Percentiles rank a stretch among this genome's conserved stretches.
These are phyloP conservation scores for Bombus vancouverensis DNA, from an alignment of 1,140 invertebrate species.

Conservation along the genomic window DNA sequence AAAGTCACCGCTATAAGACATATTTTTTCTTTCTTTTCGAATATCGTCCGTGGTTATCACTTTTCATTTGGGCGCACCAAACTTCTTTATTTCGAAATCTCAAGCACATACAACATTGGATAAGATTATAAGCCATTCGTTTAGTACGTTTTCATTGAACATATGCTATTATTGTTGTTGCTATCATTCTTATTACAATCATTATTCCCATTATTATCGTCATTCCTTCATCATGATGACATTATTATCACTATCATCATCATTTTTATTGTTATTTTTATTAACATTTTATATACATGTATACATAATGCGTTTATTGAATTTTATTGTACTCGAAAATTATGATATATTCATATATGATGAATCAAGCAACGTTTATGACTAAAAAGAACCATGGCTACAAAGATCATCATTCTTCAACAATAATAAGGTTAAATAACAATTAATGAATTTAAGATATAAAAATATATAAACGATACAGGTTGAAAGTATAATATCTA, in stretches of 20 bases:
- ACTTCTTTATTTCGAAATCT: neutral
- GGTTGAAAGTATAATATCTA: conserved; percentile 72
- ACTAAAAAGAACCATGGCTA: conserved; percentile 81
- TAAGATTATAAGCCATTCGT: neutral
- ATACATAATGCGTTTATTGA: conserved; percentile 32
- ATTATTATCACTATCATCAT: neutral
- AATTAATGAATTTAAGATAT: conserved; percentile 44
- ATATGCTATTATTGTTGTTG: neutral
- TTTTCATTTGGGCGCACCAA: neutral
- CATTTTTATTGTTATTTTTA: neutral
- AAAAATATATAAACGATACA: conserved; percentile 76
- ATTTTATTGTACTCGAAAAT: conserved; percentile 49
- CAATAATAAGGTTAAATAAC: conserved; percentile 1
- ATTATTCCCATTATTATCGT: neutral
- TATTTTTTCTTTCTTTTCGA: neutral
- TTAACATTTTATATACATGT: conserved; percentile 9
- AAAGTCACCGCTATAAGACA: neutral
- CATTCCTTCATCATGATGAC: neutral
- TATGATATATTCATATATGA: conserved; percentile 39
- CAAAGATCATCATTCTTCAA: conserved; percentile 80
- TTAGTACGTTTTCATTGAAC: neutral
- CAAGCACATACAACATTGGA: neutral
- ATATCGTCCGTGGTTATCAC: neutral
- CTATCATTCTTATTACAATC: neutral
- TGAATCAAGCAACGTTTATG: conserved; percentile 58